Evolutionary conservation across 2,797 vertebrate genomes (phyloP), one percentile per base, ranked within the genome.

Genomic region (Lophius americanus): DNA sequence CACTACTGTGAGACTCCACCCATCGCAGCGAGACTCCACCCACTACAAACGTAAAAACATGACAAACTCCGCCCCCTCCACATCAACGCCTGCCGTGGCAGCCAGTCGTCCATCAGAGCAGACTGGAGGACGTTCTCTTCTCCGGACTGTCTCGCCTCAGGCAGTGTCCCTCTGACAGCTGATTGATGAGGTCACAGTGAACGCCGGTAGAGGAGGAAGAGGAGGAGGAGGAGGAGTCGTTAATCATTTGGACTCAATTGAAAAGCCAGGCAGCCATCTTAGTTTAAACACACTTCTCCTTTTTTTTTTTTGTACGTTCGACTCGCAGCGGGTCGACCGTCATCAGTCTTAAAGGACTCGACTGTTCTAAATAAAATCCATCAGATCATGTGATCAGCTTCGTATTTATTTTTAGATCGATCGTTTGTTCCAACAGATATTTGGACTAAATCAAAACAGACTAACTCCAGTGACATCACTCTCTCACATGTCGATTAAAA

Each of bases 181-280:
- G 78, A 82, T 82, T 70, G 73, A 39, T 66, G 75, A 74, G 48
- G 75, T 78, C 76, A 65, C 64, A 37, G 66, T 7, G 78, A 74
- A 75, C 82, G 63, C 43, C 58, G 77, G 46, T 52, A 60, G 70
- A 64, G 59, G 56, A 23, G 72, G 39, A 55, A 62, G 3, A 6
- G 9, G 46, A 55, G 63, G 70, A 64, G 59, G 56, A 23, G 72
- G 39, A 55, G 64, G 3, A 6, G 9, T 8, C 50, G 12, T 6
- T 6, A 39, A 37, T 1, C 42, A 51, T 9, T 6, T 48, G 50
- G 62, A 68, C 46, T 59, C 68, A 48, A 85, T 75, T 75, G 58
- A 62, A 57, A 12, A 36, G 55, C 56, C 42, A 33, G 35, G 41
- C 49, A n/a, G 41, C 37, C 11, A 11, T 47, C 38, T 35, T 23